Evolutionary conservation across 2,888 invertebrate genomes (phyloP).

Genomic region (Scrobipalpa atriplicella): DNA sequence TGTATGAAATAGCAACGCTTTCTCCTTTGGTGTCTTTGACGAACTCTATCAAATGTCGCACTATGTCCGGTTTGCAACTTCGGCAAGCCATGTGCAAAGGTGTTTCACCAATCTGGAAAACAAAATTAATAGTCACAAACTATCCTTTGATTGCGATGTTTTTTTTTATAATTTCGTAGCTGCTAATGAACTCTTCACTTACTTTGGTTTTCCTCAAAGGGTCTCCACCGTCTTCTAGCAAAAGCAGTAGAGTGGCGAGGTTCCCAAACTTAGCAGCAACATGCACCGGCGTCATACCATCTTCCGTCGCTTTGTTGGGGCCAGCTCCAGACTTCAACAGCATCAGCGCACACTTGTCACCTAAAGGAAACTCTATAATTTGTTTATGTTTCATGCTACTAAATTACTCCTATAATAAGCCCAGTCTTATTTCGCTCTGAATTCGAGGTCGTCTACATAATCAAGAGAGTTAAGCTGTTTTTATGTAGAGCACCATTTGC

Average conservation of each 20-base stretch:
- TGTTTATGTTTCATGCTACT: not conserved
- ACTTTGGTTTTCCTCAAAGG: constrained; percentile 96
- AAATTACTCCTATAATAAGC: not conserved
- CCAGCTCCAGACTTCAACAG: constrained; percentile 98
- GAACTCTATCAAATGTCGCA: constrained; percentile 92
- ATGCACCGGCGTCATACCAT: constrained; percentile 98
- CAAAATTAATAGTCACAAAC: not conserved
- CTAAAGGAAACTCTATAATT: constrained; percentile 42
- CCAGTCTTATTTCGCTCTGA: not conserved
- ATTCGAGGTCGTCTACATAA: not conserved
- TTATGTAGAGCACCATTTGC: not conserved
- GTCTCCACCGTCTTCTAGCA: constrained; percentile 97
- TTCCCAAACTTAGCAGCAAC: constrained; percentile 97
- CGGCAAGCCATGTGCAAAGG: constrained; percentile 97
- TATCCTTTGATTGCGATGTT: not conserved
- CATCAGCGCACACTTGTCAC: constrained; percentile 94
- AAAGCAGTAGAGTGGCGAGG: constrained; percentile 90
- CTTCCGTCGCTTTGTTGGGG: constrained; percentile 96
- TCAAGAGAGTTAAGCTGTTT: not conserved
- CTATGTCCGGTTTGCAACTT: constrained; percentile 92
- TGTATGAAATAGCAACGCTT: constrained; percentile 91
- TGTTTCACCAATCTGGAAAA: constrained; percentile 93
- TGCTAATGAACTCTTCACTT: constrained; percentile 30
- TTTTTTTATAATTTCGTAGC: not conserved
- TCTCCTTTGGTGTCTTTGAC: constrained; percentile 89